A percentile compares a stretch with the other conserved stretches of the same genome.
Evolutionary conservation across 1,140 invertebrate genomes (phyloP).

Genomic region (Pomacea maculata): DNA sequence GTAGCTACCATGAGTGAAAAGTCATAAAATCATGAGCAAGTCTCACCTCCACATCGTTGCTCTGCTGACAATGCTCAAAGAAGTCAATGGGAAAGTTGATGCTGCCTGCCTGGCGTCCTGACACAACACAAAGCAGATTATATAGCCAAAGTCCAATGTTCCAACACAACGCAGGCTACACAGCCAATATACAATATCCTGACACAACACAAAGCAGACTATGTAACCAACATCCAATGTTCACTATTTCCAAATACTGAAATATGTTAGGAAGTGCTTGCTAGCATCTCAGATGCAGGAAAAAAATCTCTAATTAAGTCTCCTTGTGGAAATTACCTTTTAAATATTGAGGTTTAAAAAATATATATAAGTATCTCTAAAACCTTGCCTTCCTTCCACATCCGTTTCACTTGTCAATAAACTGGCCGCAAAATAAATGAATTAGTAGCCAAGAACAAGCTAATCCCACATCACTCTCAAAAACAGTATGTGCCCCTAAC

Average conservation of each 20-base stretch:
- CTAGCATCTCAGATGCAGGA: no score
- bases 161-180: not conserved
- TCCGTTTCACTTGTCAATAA: no score
- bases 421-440: not conserved
- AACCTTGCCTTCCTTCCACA: no score
- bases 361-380: no score
- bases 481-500: not conserved
- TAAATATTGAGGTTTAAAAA: no score
- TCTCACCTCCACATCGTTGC: constrained; percentile 85
- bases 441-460: not conserved
- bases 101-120: constrained; percentile 62
- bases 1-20: not conserved
- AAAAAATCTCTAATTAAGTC: no score
- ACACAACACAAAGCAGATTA: constrained; percentile 10
- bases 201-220: constrained; percentile 12
- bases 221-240: not conserved
- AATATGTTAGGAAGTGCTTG: no score
- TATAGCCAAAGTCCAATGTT: not conserved
- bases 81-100: constrained; percentile 91
- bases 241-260: not conserved
- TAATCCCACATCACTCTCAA: not conserved
- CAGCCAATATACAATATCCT: constrained; percentile 27
- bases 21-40: not conserved
- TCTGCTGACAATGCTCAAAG: constrained; percentile 91
- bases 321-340: no score